A percentile compares a stretch with the other conserved stretches of the same genome.
Evolutionary conservation across 2,797 vertebrate genomes (phyloP).

Genomic region (Anomalospiza imberbis): DNA sequence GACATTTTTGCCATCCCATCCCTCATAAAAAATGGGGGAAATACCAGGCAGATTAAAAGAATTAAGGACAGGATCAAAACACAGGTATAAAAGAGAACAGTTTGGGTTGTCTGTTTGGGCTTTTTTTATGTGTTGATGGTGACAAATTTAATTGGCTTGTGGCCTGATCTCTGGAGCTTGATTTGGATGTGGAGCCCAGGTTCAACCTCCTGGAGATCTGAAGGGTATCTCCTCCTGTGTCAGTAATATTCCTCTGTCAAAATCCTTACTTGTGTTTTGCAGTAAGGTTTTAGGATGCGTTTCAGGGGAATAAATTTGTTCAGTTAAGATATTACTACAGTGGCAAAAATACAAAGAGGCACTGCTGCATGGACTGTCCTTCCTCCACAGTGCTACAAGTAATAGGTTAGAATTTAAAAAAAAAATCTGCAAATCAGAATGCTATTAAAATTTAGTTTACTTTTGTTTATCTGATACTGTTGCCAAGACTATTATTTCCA

Average conservation of each 20-base stretch:
- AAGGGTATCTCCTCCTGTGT: neutral
- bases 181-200: neutral
- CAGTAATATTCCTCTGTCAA: neutral
- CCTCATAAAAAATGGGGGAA: fast-evolving
- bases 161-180: neutral
- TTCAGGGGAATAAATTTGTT: neutral
- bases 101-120: fast-evolving
- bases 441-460: neutral
- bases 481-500: neutral
- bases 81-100: neutral
- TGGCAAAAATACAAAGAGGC: neutral
- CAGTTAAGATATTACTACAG: neutral
- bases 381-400: neutral
- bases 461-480: neutral
- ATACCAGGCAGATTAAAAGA: neutral
- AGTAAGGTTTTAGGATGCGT: neutral
- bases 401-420: neutral
- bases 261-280: neutral
- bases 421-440: neutral
- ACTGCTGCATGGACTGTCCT: neutral
- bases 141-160: neutral
- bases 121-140: neutral
- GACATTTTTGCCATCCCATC: neutral
- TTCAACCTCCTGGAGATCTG: neutral
- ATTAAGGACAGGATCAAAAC: neutral